phyloP scores from a whole-genome alignment of 1,140 invertebrate genomes.

The Diorhabda carinulata region DNA sequence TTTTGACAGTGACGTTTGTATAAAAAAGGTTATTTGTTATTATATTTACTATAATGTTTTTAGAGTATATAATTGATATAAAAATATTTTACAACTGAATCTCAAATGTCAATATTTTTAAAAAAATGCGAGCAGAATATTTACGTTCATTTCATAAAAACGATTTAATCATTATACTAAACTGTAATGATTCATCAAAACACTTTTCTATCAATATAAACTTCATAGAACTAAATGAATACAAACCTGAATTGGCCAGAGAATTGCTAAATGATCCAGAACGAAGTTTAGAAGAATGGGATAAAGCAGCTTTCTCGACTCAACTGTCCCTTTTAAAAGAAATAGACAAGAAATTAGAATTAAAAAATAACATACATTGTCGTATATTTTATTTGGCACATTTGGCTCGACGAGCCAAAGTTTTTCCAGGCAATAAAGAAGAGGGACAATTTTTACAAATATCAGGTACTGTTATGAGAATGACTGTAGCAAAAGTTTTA shows the following conservation, averaged over 20 bases:
- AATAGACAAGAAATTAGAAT: conserved; percentile 35
- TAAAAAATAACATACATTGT: conserved; percentile 67
- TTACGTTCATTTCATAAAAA: conserved; percentile 34
- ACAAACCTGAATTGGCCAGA: conserved; percentile 54
- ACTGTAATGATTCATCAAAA: conserved; percentile 41
- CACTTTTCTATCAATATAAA: conserved; percentile 52
- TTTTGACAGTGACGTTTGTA: too few relatives aligned
- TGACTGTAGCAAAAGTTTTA: conserved; percentile 70
- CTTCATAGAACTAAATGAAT: conserved; percentile 62
- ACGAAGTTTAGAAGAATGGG: conserved; percentile 57
- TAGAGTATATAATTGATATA: too few relatives aligned
- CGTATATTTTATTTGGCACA: conserved; percentile 58
- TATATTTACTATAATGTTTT: too few relatives aligned
- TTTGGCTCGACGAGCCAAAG: conserved; percentile 56
- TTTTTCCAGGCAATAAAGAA: conserved; percentile 64
- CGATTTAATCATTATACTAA: conserved; percentile 50
- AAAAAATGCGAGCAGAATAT: conserved; percentile 25
- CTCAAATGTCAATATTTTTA: too few relatives aligned
- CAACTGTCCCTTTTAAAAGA: conserved; percentile 56
- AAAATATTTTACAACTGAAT: too few relatives aligned
- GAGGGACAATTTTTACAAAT: conserved; percentile 63
- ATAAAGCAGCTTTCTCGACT: conserved; percentile 58
- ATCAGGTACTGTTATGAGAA: conserved; percentile 69
- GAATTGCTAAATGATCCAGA: conserved; percentile 56
- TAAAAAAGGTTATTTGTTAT: too few relatives aligned